A percentile compares a stretch with the other conserved stretches of the same genome.
Conservation (phyloP, 2,888 invertebrate genomes). For the Congeria kusceri region DNA sequence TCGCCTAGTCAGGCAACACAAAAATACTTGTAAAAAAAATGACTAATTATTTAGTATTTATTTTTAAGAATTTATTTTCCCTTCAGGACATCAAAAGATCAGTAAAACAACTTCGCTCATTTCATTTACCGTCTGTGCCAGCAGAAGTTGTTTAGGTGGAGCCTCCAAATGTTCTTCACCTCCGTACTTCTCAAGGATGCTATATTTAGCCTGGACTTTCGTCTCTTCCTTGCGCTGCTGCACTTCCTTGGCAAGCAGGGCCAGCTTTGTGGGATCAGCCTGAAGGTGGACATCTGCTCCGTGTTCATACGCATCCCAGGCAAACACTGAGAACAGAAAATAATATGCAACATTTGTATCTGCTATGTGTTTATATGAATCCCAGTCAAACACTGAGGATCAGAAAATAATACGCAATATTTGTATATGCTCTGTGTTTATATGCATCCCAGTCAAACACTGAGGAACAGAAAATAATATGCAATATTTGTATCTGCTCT, state of each 20-base stretch:
- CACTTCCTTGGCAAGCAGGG: constrained; percentile 95
- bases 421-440: constrained; percentile 87
- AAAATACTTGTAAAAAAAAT: too few species aligned
- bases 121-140: constrained; percentile 92
- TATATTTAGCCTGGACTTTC: constrained; percentile 92
- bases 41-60: too few species aligned
- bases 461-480: too few species aligned
- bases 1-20: too few species aligned
- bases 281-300: constrained; percentile 88
- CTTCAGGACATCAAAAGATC: too few species aligned
- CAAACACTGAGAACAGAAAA: constrained; percentile 94
- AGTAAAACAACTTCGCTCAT: too few species aligned
- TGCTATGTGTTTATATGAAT: too few species aligned
- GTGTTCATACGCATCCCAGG: constrained; percentile 96
- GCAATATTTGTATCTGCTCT: too few species aligned
- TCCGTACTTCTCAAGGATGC: constrained; percentile 96
- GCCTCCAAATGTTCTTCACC: constrained; percentile 95
- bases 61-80: too few species aligned
- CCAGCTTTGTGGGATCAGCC: constrained; percentile 99
- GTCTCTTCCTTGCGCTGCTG: constrained; percentile 95
- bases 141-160: constrained; percentile 94
- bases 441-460: constrained; percentile 99
- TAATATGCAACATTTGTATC: too few species aligned
- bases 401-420: too few species aligned
- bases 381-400: too few species aligned